phyloP scores from a whole-genome alignment of 2,888 invertebrate species.

The Drosophila hamatofila region DNA sequence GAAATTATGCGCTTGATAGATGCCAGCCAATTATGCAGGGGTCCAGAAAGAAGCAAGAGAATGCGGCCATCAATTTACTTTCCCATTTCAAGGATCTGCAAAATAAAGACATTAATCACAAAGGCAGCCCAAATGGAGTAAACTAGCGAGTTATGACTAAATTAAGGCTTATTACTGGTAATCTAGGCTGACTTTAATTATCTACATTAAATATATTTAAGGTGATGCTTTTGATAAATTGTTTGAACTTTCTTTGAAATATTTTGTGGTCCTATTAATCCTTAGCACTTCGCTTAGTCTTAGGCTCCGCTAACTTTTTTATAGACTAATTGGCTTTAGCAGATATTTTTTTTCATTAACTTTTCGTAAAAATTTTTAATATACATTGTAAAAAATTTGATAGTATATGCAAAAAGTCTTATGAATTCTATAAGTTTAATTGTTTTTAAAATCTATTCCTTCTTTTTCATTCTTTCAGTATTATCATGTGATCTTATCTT shows the following conservation, averaged over 20 bases:
- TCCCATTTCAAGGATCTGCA: slow-evolving; percentile 29
- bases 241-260: background rate
- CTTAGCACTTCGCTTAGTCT: too few species aligned
- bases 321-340: too few species aligned
- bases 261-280: too few species aligned
- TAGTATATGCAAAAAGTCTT: too few species aligned
- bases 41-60: slow-evolving; percentile 6
- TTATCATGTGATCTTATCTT: too few species aligned
- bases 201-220: background rate
- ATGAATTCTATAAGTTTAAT: too few species aligned
- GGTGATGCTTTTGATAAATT: background rate
- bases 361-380: too few species aligned
- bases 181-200: background rate
- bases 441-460: too few species aligned
- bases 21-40: slow-evolving; percentile 41
- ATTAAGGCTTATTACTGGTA: background rate
- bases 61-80: slow-evolving; percentile 38
- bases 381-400: too few species aligned
- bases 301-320: too few species aligned
- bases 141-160: background rate
- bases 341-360: too few species aligned
- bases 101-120: slow-evolving; percentile 1
- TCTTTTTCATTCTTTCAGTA: too few species aligned
- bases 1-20: slow-evolving; percentile 43
- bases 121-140: background rate